Evolutionary conservation across 2,888 invertebrate genomes (phyloP), one percentile per base, ranked within the genome.

Genomic region (Halictus ligatus): DNA sequence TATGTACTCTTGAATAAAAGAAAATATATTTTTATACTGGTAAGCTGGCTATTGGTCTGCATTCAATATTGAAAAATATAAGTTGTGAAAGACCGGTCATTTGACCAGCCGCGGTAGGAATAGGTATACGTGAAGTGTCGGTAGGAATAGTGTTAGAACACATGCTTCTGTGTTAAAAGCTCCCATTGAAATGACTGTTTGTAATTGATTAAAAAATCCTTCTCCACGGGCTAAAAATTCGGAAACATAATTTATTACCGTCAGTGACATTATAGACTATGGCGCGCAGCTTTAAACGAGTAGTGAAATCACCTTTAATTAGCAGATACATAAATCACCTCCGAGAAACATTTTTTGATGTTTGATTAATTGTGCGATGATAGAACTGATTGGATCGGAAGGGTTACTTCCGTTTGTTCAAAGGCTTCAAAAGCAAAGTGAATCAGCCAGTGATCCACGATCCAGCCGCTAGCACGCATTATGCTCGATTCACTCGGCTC

Each of bases 401-500:
- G 21, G n/a, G 54, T 21, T 54, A 54, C 8, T 54, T 54, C 21
- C 2, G 8, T 54, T 21, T 54, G 54, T 21, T 54, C 54, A 21
- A 21, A 54, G 8, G 10, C 54, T 21, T 54, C 8, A 54, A 54
- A 54, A 54, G 54, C 54, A 50, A 50, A 50, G 18, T 50, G 21
- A 50, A 8, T 50, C 4, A 15, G 48, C 13, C 15, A 15, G 50
- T 4, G 54, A 54, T 64, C 46, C 50, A 48, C 69, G 74, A 35
- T 35, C 64, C 18, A 58, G 50, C 74, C 35, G 75, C 76, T 25
- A 29, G 48, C 75, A 50, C 71, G 46, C 64, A 78, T 78, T 74
- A 54, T 21, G 35, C 74, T 78, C 74, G 73, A 76, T 78, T 64
- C 86, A 50, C 50, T 50, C 50, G 50, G 50, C 50, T 50, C 50